phyloP scores from a whole-genome alignment of 2,113 vertebrate genomes.

The Semnopithecus entellus region DNA sequence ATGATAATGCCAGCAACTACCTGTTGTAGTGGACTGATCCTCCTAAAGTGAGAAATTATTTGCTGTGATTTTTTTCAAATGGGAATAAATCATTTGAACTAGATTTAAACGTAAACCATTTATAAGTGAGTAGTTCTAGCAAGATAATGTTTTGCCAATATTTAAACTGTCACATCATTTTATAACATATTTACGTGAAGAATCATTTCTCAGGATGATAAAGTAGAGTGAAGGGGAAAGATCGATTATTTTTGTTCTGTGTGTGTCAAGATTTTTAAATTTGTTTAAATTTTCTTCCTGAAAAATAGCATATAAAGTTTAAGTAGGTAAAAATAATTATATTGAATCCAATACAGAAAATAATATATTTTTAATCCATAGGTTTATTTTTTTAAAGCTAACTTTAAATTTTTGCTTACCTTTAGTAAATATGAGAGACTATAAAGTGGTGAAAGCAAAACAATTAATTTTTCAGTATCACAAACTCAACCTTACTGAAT shows the following conservation, averaged over 20 bases:
- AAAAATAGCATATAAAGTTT: not conserved
- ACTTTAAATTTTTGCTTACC: not conserved
- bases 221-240: not conserved
- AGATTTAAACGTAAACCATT: not conserved
- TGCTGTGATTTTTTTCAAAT: not conserved
- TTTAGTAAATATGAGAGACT: not conserved
- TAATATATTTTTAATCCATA: not conserved
- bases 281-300: not conserved
- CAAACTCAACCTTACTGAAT: not conserved
- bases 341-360: not conserved
- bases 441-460: not conserved
- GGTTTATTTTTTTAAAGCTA: not conserved
- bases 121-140: not conserved
- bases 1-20: not conserved
- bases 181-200: not conserved
- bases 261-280: not conserved
- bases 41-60: not conserved
- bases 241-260: not conserved
- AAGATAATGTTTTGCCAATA: not conserved
- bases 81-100: not conserved
- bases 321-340: not conserved
- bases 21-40: not conserved
- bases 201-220: not conserved
- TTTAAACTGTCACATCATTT: not conserved
- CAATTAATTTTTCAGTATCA: not conserved